phyloP scores from a whole-genome alignment of 2,797 vertebrate species.

The Pseudocheirus occidentalis region DNA sequence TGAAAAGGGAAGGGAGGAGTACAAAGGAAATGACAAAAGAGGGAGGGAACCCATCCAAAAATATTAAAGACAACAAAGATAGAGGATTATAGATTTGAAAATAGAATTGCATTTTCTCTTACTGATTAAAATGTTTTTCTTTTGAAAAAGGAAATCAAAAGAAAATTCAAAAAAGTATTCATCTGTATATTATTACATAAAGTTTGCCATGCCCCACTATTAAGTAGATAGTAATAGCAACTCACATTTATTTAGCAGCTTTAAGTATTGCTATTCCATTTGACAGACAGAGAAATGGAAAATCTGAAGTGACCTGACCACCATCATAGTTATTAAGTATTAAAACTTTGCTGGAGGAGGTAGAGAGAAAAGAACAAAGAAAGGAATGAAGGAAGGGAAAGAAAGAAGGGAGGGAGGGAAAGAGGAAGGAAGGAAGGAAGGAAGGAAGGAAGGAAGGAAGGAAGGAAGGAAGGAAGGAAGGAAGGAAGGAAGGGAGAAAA shows the following conservation, averaged over 20 bases:
- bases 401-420: neutral
- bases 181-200: neutral
- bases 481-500: neutral
- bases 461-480: neutral
- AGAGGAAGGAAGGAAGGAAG: neutral
- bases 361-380: accelerated
- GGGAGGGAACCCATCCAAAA: neutral
- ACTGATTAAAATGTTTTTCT: neutral
- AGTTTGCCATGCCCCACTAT: neutral
- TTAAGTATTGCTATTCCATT: neutral
- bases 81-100: neutral
- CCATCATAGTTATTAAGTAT: neutral
- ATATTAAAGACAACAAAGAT: neutral
- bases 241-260: neutral
- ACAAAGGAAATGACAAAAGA: neutral
- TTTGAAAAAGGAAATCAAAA: neutral
- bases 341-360: neutral
- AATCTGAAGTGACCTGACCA: neutral
- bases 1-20: neutral
- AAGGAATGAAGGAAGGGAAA: neutral
- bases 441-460: neutral
- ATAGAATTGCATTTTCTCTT: neutral
- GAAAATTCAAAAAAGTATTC: neutral
- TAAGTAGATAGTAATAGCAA: neutral
- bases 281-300: neutral